A percentile compares a stretch with the other conserved stretches of the same genome.
Evolutionary conservation across 2,113 vertebrate genomes (phyloP).

Genomic region (Hirundichthys speculiger): DNA sequence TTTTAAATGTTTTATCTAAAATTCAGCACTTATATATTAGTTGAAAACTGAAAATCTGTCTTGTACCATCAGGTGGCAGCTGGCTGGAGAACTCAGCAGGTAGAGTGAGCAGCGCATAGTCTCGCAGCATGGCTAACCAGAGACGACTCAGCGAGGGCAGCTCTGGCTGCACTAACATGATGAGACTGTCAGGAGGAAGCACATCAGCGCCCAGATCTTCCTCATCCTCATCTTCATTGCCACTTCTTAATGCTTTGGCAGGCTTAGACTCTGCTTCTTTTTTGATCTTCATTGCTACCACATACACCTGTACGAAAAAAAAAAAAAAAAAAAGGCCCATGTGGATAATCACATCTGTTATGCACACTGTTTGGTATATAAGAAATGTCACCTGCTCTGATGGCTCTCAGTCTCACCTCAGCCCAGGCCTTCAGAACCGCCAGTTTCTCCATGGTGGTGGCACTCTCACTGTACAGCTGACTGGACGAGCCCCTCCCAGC

Average conservation of each 20-base stretch:
- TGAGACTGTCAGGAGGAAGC: constrained; percentile 94
- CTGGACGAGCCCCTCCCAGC: constrained; percentile 93
- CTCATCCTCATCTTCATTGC: constrained; percentile 88
- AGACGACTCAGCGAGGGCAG: constrained; percentile 92
- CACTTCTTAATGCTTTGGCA: constrained; percentile 74
- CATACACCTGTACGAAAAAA: constrained; percentile 85
- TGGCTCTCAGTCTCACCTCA: constrained; percentile 82
- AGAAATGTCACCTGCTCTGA: neutral
- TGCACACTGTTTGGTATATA: neutral
- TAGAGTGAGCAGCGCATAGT: constrained; percentile 95
- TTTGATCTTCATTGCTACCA: constrained; percentile 97
- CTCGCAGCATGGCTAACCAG: constrained; percentile 93
- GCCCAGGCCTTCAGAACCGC: constrained; percentile 98
- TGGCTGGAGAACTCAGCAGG: constrained; percentile 97
- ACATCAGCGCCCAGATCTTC: constrained; percentile 81
- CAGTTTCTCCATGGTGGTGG: constrained; percentile 97
- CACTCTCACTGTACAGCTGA: constrained; percentile 96
- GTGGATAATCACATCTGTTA: no score
- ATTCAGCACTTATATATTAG: neutral
- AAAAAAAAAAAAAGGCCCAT: no score
- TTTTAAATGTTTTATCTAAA: no score
- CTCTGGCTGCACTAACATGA: constrained; percentile 94
- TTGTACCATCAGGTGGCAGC: constrained; percentile 94
- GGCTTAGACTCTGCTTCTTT: constrained; percentile 90
- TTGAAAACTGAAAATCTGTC: neutral